These are phyloP conservation scores for Lobophora halterata DNA, from an alignment of 2,888 invertebrate species.

Conservation along the genomic window DNA sequence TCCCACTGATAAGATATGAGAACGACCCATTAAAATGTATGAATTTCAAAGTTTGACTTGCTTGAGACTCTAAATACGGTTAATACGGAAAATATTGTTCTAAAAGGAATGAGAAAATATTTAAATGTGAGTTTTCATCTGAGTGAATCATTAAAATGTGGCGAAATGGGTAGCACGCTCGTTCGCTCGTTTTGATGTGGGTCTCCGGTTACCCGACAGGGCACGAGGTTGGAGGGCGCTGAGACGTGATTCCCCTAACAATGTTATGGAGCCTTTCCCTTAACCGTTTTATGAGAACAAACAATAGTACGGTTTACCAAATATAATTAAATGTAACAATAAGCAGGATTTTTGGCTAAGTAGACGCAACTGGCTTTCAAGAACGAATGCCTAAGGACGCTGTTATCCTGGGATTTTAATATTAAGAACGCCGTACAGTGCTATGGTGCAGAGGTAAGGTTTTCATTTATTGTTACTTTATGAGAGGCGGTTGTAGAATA, in stretches of 20 bases:
- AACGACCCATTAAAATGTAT: too few relatives aligned
- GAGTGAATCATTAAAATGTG: conserved; percentile 23
- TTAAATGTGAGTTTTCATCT: conserved; percentile 20
- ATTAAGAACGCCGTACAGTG: too few relatives aligned
- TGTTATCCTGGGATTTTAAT: too few relatives aligned
- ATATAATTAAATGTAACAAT: background rate
- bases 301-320: conserved; percentile 10
- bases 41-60: too few relatives aligned
- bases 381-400: background rate
- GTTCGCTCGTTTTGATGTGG: conserved; percentile 20
- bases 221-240: conserved; percentile 7
- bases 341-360: background rate
- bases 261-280: conserved; percentile 15
- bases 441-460: too few relatives aligned
- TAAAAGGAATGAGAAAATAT: conserved; percentile 21
- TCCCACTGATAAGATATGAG: too few relatives aligned
- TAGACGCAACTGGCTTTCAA: background rate
- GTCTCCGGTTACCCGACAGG: conserved; percentile 20
- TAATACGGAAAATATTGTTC: conserved; percentile 17
- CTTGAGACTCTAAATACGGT: too few relatives aligned
- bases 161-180: conserved; percentile 14
- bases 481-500: too few relatives aligned
- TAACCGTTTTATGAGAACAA: conserved; percentile 17
- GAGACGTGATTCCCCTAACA: conserved; percentile 22
- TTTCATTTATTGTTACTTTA: too few relatives aligned